Conservation (phyloP, 92 coral and sea anemone species). For the Phymanthus crucifer region DNA sequence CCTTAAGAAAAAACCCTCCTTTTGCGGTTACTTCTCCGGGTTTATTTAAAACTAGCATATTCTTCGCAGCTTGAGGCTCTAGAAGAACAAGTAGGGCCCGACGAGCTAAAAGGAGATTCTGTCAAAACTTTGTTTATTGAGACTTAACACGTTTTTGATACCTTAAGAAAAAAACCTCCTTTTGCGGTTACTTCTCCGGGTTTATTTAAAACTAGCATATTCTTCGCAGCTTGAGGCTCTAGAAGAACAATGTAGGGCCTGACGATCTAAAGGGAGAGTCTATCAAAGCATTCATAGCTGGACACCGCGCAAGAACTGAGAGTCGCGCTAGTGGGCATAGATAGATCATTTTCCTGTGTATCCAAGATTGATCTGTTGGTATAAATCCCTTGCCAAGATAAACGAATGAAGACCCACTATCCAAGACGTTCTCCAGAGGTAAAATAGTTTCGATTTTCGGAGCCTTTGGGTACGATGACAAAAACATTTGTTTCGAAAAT, state of each 20-base stretch:
- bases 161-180: not conserved
- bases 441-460: not conserved
- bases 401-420: not conserved
- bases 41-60: no score
- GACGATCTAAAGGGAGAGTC: not conserved
- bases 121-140: constrained; percentile 1
- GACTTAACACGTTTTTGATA: not conserved
- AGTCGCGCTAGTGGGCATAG: not conserved
- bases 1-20: not conserved
- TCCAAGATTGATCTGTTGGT: not conserved
- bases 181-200: not conserved
- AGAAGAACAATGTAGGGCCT: not conserved
- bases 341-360: not conserved
- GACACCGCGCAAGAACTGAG: not conserved
- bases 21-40: not conserved
- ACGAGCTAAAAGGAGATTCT: not conserved
- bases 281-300: not conserved
- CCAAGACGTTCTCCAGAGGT: not conserved
- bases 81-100: not conserved
- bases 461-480: not conserved
- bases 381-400: not conserved
- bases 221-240: not conserved
- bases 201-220: not conserved
- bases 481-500: not conserved
- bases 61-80: constrained; percentile 1